Percentiles rank a stretch among this genome's conserved stretches.
phyloP scores from a whole-genome alignment of 2,113 vertebrate genomes.

The Tylochromis polylepis region DNA sequence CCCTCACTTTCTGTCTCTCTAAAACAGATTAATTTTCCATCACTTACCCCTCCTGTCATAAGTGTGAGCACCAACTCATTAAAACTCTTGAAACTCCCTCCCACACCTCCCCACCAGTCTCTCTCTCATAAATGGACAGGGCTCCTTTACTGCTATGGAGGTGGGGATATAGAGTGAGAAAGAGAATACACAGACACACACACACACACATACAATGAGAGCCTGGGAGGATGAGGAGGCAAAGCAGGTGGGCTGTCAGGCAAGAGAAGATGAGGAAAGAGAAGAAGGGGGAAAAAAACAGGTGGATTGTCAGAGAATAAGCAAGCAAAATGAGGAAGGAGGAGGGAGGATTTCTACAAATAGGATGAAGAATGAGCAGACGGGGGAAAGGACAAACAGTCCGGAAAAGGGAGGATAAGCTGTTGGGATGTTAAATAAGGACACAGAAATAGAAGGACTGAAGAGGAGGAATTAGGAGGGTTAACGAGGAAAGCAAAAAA shows the following conservation, averaged over 20 bases:
- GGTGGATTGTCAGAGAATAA: slow-evolving; percentile 18
- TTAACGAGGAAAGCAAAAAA: not conserved
- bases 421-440: slow-evolving; percentile 2
- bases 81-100: slow-evolving; percentile 56
- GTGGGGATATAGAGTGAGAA: not conserved
- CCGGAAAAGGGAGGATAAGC: not conserved
- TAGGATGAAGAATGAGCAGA: slow-evolving; percentile 31
- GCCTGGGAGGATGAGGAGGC: slow-evolving; percentile 10
- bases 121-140: slow-evolving; percentile 21
- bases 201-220: not conserved
- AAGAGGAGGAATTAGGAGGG: not conserved
- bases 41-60: slow-evolving; percentile 47
- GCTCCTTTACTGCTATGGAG: not conserved
- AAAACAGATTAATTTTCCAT: slow-evolving; percentile 37
- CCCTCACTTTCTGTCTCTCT: not conserved
- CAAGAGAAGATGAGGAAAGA: not conserved
- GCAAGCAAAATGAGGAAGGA: slow-evolving; percentile 26
- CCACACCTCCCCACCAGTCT: slow-evolving; percentile 4
- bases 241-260: slow-evolving; percentile 8
- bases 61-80: slow-evolving; percentile 50
- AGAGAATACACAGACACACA: not conserved
- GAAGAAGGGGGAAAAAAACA: not conserved
- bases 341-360: slow-evolving; percentile 41
- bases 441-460: not conserved
- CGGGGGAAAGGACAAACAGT: slow-evolving; percentile 23